A percentile compares a stretch with the other conserved stretches of the same genome.
phyloP scores from a whole-genome alignment of 2,113 vertebrate genomes.

The Euleptes europaea region DNA sequence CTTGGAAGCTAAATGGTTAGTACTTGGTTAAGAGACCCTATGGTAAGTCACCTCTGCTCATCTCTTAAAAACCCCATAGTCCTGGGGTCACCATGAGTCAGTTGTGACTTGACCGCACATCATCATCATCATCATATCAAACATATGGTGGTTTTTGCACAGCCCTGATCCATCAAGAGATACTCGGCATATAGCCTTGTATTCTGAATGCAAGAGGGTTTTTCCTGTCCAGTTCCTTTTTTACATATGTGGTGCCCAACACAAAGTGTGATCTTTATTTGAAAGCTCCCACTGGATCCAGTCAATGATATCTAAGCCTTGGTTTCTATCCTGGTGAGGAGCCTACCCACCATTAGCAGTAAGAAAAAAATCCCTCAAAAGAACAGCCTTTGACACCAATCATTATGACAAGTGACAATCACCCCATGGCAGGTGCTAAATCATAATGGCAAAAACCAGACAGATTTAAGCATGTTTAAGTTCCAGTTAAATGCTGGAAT shows the following conservation, averaged over 20 bases:
- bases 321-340: neutral
- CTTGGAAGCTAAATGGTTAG: no score
- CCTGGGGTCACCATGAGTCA: no score
- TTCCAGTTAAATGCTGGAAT: neutral
- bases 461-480: neutral
- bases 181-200: neutral
- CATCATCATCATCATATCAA: no score
- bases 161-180: neutral
- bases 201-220: neutral
- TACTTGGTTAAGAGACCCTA: no score
- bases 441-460: neutral
- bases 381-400: neutral
- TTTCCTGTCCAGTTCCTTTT: neutral
- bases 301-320: neutral
- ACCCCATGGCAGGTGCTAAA: neutral
- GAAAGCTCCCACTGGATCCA: neutral
- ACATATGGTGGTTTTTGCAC: neutral
- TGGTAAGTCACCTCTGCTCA: no score
- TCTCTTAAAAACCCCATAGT: no score
- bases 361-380: neutral
- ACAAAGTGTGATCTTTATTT: no score
- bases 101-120: no score
- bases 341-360: neutral
- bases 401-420: neutral
- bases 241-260: neutral